A percentile compares a stretch with the other conserved stretches of the same genome.
These are phyloP conservation scores for Patella ulyssiponensis DNA, from an alignment of 2,888 invertebrate genomes.

Conservation along the genomic window DNA sequence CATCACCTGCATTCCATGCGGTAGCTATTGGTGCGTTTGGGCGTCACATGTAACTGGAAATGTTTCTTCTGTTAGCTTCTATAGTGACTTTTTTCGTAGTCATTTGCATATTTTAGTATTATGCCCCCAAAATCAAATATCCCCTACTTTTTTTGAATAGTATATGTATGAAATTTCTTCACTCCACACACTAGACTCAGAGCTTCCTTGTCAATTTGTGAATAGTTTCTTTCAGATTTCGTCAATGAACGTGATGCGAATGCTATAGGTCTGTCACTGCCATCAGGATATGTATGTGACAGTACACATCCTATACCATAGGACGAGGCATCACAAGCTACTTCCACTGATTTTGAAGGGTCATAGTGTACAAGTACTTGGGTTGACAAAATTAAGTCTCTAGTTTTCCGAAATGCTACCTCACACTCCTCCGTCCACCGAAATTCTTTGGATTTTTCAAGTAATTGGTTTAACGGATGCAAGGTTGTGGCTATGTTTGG, in stretches of 20 bases:
- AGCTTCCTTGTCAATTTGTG: conserved; percentile 71
- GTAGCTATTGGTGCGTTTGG: too few species aligned
- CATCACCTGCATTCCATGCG: too few species aligned
- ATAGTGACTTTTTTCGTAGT: too few species aligned
- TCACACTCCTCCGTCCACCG: background rate
- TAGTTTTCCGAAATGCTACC: background rate
- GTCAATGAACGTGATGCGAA: conserved; percentile 71
- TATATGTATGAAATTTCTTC: conserved; percentile 69
- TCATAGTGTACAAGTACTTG: background rate
- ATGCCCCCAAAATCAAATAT: too few species aligned
- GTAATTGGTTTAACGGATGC: background rate
- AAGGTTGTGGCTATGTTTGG: conserved; percentile 17
- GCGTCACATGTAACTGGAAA: too few species aligned
- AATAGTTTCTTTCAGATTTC: conserved; percentile 68
- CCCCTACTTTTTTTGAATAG: too few species aligned
- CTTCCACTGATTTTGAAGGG: background rate
- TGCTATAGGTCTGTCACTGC: conserved; percentile 62
- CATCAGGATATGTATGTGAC: conserved; percentile 36
- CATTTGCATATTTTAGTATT: too few species aligned
- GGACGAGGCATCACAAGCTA: background rate
- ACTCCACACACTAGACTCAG: conserved; percentile 69
- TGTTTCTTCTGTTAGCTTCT: too few species aligned
- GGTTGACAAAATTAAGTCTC: background rate
- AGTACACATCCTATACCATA: conserved; percentile 59
- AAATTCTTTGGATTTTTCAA: background rate